Evolutionary conservation across 2,797 vertebrate species (phyloP).

Genomic region (Linurgus olivaceus): DNA sequence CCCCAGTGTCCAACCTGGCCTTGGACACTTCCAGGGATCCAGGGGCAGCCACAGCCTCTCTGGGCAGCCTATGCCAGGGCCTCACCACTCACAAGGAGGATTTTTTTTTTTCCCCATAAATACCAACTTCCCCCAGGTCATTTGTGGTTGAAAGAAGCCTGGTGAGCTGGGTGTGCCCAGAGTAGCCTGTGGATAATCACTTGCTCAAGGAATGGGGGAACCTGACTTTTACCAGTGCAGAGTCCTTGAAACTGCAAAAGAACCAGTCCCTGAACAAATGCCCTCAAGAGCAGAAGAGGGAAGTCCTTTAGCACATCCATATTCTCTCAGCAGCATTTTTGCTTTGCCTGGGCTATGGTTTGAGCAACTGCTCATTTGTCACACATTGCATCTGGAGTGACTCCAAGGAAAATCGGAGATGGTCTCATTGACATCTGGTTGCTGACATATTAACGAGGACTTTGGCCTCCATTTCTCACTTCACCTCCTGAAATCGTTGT

Average conservation of each 20-base stretch:
- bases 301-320: background rate
- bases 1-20: fast-evolving
- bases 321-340: background rate
- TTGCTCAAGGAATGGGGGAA: background rate
- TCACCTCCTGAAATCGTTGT: background rate
- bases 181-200: background rate
- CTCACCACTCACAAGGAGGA: fast-evolving
- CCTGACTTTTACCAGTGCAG: background rate
- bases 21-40: background rate
- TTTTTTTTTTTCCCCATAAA: background rate
- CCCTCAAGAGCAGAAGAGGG: background rate
- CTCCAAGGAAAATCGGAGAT: background rate
- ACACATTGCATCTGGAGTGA: background rate
- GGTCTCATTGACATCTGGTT: background rate
- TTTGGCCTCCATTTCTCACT: background rate
- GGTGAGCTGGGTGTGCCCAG: background rate
- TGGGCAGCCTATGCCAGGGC: fast-evolving
- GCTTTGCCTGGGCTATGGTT: background rate
- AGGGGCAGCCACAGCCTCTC: background rate
- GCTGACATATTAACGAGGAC: background rate
- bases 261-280: background rate
- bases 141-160: background rate
- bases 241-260: background rate
- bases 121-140: background rate
- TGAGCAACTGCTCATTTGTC: background rate